Percentiles rank a stretch among this genome's conserved stretches.
These are phyloP conservation scores for Odontesthes bonariensis DNA, from an alignment of 2,113 vertebrate species.

Conservation along the genomic window DNA sequence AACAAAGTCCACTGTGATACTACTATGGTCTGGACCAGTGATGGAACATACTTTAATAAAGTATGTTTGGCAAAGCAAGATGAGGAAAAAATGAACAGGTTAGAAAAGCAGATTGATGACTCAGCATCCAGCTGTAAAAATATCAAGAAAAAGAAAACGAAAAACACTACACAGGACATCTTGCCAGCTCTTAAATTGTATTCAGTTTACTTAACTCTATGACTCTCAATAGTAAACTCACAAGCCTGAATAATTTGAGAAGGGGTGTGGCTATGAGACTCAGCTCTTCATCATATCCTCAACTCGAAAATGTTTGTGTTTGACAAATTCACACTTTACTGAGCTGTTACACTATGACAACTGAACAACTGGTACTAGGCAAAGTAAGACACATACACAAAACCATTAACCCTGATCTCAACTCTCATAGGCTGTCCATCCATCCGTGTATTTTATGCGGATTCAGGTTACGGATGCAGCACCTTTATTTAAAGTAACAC, in stretches of 20 bases:
- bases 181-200: background rate
- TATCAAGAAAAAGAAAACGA: constrained; percentile 12
- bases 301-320: background rate
- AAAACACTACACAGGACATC: background rate
- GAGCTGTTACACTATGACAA: background rate
- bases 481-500: no score
- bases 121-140: background rate
- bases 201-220: background rate
- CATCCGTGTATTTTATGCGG: no score
- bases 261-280: background rate
- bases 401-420: no score
- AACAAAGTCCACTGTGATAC: background rate
- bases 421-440: no score
- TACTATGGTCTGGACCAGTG: background rate
- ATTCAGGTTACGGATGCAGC: no score
- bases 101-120: constrained; percentile 6
- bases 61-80: background rate
- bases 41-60: background rate
- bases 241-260: background rate
- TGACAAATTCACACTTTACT: background rate
- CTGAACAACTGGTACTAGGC: background rate
- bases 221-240: background rate
- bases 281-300: background rate
- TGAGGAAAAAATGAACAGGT: background rate
- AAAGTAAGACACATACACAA: background rate